Evolutionary conservation across 2,888 invertebrate species (phyloP).

Genomic region (Drepana falcataria): DNA sequence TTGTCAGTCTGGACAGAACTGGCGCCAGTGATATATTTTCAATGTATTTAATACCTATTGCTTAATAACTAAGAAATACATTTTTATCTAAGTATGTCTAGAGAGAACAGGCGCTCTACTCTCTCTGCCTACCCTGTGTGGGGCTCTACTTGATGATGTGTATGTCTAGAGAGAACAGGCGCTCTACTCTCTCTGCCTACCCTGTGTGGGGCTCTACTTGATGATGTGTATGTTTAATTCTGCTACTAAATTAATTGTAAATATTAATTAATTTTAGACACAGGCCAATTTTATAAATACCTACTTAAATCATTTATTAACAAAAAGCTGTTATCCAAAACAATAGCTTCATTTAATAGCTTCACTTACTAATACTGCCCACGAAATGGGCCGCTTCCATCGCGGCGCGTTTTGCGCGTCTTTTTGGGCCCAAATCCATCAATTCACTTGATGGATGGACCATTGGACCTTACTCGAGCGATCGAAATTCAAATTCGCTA

Average conservation of each 20-base stretch:
- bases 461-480: slow-evolving; percentile 54
- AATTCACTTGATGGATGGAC: slow-evolving; percentile 76
- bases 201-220: no score
- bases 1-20: no score
- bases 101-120: no score
- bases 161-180: no score
- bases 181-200: no score
- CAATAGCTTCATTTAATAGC: slow-evolving; percentile 53
- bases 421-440: slow-evolving; percentile 76
- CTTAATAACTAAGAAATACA: no score
- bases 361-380: slow-evolving; percentile 64
- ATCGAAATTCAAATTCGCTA: slow-evolving; percentile 79
- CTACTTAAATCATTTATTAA: slow-evolving; percentile 14
- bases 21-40: no score
- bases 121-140: no score
- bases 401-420: slow-evolving; percentile 56
- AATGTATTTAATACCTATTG: no score
- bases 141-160: no score
- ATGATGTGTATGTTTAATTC: not conserved
- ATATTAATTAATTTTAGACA: not conserved
- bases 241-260: no score
- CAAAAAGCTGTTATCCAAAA: slow-evolving; percentile 32
- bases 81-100: no score
- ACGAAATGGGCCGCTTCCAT: slow-evolving; percentile 68
- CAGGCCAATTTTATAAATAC: not conserved